Conservation (phyloP, 2,888 invertebrate genomes). For the Apamea anceps region DNA sequence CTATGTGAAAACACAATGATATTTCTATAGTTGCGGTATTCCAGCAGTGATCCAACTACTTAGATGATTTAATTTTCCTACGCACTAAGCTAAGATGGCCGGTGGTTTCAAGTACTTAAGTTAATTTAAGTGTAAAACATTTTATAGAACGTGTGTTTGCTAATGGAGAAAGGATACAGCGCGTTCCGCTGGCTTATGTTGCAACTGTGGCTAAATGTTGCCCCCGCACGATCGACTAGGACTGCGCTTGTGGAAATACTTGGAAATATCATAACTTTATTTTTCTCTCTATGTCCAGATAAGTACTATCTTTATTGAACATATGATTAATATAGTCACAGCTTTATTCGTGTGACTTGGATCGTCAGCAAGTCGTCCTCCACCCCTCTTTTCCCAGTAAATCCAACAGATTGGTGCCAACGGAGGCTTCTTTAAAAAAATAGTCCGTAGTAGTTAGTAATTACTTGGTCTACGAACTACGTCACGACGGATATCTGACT, state of each 20-base stretch:
- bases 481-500: background rate
- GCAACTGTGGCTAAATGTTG: constrained; percentile 61
- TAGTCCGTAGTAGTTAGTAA: too few species aligned
- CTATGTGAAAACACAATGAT: background rate
- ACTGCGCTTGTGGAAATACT: constrained; percentile 45
- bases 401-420: too few species aligned
- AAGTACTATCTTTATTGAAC: background rate
- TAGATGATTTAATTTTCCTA: background rate
- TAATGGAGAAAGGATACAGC: constrained; percentile 83
- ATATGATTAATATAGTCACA: background rate
- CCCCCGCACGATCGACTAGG: constrained; percentile 47
- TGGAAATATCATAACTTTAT: background rate
- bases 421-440: too few species aligned
- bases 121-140: constrained; percentile 62
- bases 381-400: background rate
- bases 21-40: background rate
- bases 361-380: background rate
- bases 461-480: background rate
- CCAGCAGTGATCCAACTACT: background rate
- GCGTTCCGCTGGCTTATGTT: constrained; percentile 66
- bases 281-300: background rate
- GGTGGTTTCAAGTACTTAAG: constrained; percentile 25
- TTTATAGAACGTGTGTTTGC: constrained; percentile 68
- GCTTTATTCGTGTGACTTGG: background rate
- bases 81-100: constrained; percentile 16